A percentile compares a stretch with the other conserved stretches of the same genome.
Conservation (phyloP, 2,797 vertebrate genomes). For the Holocentrus rufus region DNA sequence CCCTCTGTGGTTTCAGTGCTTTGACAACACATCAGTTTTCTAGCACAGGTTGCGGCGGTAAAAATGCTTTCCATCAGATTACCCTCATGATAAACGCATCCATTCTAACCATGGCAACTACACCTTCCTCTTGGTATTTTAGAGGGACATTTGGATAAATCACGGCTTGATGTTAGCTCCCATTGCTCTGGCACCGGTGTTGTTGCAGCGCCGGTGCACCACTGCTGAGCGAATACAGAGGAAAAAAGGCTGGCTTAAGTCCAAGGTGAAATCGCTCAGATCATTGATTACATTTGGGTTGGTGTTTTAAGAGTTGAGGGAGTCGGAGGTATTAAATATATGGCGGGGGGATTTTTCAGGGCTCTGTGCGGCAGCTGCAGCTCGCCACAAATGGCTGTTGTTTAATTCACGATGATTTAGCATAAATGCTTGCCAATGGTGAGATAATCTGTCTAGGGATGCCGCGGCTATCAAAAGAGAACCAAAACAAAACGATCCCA, state of each 20-base stretch:
- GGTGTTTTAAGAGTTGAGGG: conserved; percentile 11
- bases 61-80: neutral
- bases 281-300: conserved; percentile 31
- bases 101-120: conserved; percentile 8
- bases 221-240: conserved; percentile 19
- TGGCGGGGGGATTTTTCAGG: conserved; percentile 28
- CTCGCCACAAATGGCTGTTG: conserved; percentile 44
- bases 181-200: conserved; percentile 40
- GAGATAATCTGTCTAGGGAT: conserved; percentile 73
- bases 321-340: conserved; percentile 28
- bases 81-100: conserved; percentile 18
- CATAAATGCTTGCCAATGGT: conserved; percentile 64
- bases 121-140: conserved; percentile 34
- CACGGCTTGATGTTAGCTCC: conserved; percentile 31
- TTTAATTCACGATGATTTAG: conserved; percentile 61
- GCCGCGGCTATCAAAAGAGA: conserved; percentile 66
- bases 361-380: conserved; percentile 15
- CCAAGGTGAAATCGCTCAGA: conserved; percentile 38
- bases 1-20: neutral
- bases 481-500: conserved; percentile 73
- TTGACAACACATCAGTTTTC: conserved; percentile 6
- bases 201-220: conserved; percentile 16
- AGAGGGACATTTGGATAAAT: conserved; percentile 39
- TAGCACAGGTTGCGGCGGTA: neutral
- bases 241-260: conserved; percentile 25